Percentiles rank a stretch among this genome's conserved stretches.
Evolutionary conservation across 1,140 invertebrate genomes (phyloP).

Genomic region (Armadillidium nasatum): DNA sequence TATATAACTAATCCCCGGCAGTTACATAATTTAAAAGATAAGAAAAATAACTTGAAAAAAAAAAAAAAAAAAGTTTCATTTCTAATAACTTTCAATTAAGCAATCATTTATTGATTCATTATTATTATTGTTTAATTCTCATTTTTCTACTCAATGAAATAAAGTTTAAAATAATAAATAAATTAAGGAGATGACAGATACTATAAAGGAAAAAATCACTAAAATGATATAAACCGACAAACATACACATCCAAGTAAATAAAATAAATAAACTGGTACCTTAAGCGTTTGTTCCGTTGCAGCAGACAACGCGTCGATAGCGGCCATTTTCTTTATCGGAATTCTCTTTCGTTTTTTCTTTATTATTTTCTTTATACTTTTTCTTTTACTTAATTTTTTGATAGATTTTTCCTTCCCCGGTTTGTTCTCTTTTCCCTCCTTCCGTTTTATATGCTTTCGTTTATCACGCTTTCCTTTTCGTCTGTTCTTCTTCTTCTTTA

Average conservation of each 20-base stretch:
- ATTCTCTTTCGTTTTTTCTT: slow-evolving; percentile 54
- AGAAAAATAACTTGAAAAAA: too few species aligned
- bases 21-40: too few species aligned
- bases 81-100: too few species aligned
- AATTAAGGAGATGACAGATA: too few species aligned
- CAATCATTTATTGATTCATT: too few species aligned
- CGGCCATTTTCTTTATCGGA: slow-evolving; percentile 57
- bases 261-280: slow-evolving; percentile 48
- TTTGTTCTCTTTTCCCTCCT: slow-evolving; percentile 36
- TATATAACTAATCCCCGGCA: too few species aligned
- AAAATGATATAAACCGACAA: background rate
- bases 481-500: slow-evolving; percentile 42
- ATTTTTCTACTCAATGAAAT: too few species aligned
- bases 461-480: slow-evolving; percentile 37
- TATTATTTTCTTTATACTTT: slow-evolving; percentile 53
- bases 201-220: too few species aligned
- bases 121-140: too few species aligned
- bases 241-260: background rate
- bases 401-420: background rate
- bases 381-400: slow-evolving; percentile 15
- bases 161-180: too few species aligned
- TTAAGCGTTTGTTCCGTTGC: slow-evolving; percentile 76
- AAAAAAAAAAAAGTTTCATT: too few species aligned
- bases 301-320: slow-evolving; percentile 68
- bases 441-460: slow-evolving; percentile 35